Evolutionary conservation across 2,797 vertebrate genomes (phyloP).

Genomic region (Eulemur mongoz): DNA sequence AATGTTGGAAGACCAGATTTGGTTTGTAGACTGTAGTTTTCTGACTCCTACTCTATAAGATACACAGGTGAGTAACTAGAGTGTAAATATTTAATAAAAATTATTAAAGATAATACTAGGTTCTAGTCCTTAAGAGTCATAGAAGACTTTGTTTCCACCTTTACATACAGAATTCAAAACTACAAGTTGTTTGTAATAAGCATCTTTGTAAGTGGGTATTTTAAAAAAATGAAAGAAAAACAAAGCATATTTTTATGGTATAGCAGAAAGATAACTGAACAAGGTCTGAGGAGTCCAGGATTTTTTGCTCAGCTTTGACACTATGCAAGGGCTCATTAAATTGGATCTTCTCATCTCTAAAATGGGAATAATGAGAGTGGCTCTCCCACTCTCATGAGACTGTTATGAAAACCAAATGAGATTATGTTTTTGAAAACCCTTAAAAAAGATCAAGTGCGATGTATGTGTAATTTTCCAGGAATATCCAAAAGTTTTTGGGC

Average conservation of each 20-base stretch:
- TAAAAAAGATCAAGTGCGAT: neutral
- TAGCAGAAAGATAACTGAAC: neutral
- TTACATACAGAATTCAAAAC: neutral
- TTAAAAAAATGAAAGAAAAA: neutral
- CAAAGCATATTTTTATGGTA: neutral
- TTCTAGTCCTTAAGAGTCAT: neutral
- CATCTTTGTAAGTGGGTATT: neutral
- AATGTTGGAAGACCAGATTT: neutral
- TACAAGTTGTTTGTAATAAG: neutral
- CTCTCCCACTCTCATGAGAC: neutral
- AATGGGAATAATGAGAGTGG: neutral
- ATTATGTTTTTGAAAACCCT: neutral
- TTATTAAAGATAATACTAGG: neutral
- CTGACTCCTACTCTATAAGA: neutral
- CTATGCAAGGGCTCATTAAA: neutral
- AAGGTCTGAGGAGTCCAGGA: neutral
- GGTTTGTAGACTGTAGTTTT: neutral
- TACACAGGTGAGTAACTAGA: neutral
- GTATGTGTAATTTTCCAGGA: neutral
- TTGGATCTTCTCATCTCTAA: conserved; percentile 4
- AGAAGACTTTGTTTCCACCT: neutral
- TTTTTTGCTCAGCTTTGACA: neutral
- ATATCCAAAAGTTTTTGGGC: neutral
- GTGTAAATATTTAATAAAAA: neutral
- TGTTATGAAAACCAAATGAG: neutral